Evolutionary conservation across 2,888 invertebrate genomes (phyloP).

Genomic region (Nipponacmea schrenckii): DNA sequence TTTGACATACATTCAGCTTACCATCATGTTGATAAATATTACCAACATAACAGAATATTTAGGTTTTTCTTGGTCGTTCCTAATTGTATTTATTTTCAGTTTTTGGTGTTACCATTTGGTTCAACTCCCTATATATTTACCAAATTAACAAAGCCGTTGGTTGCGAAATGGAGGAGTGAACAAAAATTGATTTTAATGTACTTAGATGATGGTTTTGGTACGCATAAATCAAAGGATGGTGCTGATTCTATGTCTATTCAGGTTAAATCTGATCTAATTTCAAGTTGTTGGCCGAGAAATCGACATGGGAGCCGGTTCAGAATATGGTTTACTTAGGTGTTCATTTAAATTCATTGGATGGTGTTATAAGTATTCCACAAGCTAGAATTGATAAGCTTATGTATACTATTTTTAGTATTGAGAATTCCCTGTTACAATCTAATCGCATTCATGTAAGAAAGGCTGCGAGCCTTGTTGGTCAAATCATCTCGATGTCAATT

Average conservation of each 20-base stretch:
- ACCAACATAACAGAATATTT: conserved; percentile 1
- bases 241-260: no score
- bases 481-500: conserved; percentile 27
- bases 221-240: no score
- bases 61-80: conserved; percentile 19
- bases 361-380: background rate
- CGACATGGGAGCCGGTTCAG: background rate
- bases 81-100: conserved; percentile 14
- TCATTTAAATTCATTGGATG: background rate
- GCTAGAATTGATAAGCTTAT: background rate
- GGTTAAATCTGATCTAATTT: no score
- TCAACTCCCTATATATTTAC: conserved; percentile 25
- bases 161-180: conserved; percentile 28
- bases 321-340: background rate
- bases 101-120: conserved; percentile 30
- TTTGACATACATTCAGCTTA: background rate
- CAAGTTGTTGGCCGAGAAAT: background rate
- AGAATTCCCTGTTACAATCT: background rate
- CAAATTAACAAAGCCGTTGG: conserved; percentile 23
- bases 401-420: background rate
- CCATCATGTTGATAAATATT: background rate
- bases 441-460: background rate
- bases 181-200: conserved; percentile 20
- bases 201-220: background rate
- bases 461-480: background rate